Percentiles rank a stretch among this genome's conserved stretches.
Evolutionary conservation across 2,113 vertebrate genomes (phyloP).

Genomic region (human): DNA sequence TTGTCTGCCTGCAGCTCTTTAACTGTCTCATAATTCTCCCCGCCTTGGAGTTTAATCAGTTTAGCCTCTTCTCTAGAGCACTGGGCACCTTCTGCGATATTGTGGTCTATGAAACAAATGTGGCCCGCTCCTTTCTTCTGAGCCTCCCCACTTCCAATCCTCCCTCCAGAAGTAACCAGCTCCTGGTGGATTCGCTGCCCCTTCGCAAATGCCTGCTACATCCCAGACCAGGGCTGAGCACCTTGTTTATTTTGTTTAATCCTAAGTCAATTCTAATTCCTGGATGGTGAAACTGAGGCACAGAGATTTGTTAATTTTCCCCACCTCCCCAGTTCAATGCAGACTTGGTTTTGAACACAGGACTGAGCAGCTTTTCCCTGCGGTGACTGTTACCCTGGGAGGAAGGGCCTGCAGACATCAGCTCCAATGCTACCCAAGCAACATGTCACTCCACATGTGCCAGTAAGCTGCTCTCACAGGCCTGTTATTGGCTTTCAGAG

Average conservation of each 20-base stretch:
- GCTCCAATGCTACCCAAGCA: background rate
- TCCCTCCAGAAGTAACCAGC: background rate
- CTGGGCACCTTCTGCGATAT: rapidly evolving
- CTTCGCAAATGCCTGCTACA: rapidly evolving
- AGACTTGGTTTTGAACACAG: background rate
- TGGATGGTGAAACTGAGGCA: background rate
- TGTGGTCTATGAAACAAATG: rapidly evolving
- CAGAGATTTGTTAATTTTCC: background rate
- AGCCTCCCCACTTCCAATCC: rapidly evolving
- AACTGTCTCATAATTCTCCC: background rate
- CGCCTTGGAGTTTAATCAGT: background rate
- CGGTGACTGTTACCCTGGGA: rapidly evolving
- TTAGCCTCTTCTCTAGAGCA: background rate
- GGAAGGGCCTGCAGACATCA: rapidly evolving
- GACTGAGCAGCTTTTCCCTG: rapidly evolving
- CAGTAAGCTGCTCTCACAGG: rapidly evolving
- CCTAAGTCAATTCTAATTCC: background rate
- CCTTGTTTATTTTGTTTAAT: background rate
- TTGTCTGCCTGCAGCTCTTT: background rate
- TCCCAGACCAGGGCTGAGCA: background rate
- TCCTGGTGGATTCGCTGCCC: rapidly evolving
- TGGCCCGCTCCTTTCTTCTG: rapidly evolving
- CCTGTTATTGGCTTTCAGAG: rapidly evolving
- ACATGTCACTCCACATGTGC: rapidly evolving
- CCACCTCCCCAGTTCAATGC: rapidly evolving